These are phyloP conservation scores for Lethrus apterus DNA, from an alignment of 1,140 invertebrate species.

Conservation along the genomic window DNA sequence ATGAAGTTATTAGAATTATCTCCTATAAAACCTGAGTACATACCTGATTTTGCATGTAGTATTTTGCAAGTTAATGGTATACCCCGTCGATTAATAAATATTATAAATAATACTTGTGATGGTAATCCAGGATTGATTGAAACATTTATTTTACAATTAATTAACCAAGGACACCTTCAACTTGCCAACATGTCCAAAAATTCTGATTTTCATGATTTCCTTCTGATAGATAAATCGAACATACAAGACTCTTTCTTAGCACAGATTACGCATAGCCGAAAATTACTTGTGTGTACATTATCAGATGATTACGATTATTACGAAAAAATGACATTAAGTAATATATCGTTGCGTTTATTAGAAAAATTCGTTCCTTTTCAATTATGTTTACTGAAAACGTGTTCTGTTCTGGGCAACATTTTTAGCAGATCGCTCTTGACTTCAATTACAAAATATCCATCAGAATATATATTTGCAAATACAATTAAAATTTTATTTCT, in stretches of 20 bases:
- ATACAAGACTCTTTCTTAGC: no score
- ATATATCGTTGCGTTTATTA: constrained; percentile 46
- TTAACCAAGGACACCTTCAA: no score
- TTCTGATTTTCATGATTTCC: no score
- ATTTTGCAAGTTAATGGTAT: constrained; percentile 43
- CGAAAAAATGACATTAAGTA: constrained; percentile 33
- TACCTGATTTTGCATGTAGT: constrained; percentile 35
- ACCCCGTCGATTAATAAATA: constrained; percentile 40
- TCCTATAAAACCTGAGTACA: constrained; percentile 10
- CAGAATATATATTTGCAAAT: constrained; percentile 17
- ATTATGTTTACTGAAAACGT: constrained; percentile 46
- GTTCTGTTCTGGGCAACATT: constrained; percentile 45
- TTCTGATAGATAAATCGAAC: no score
- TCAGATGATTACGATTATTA: constrained; percentile 14
- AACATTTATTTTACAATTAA: constrained; percentile 27
- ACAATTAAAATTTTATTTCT: constrained; percentile 25
- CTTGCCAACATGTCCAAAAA: no score
- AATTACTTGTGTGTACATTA: no score
- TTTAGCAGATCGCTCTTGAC: constrained; percentile 44
- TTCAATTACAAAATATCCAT: constrained; percentile 43
- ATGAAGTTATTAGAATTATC: constrained; percentile 21
- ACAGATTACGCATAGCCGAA: no score
- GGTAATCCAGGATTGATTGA: constrained; percentile 42
- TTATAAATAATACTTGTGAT: constrained; percentile 40
- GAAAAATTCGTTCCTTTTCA: constrained; percentile 46